Percentiles rank a stretch among this genome's conserved stretches.
These are phyloP conservation scores for Hydrophis major DNA, from an alignment of 2,797 vertebrate species.

Conservation along the genomic window DNA sequence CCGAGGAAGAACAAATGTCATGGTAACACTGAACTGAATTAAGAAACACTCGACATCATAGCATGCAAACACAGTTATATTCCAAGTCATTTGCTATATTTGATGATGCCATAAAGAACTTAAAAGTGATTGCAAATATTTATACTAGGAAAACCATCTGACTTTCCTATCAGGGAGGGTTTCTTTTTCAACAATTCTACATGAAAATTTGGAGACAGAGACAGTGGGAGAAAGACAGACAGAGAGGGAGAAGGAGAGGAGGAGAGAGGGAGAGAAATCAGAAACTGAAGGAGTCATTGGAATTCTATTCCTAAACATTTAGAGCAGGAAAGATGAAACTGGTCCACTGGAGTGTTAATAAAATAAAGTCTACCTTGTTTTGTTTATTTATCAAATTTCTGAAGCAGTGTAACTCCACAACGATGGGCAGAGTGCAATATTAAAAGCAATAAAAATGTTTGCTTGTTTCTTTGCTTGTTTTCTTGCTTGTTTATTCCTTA, in stretches of 20 bases:
- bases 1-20: slow-evolving; percentile 21
- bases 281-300: neutral
- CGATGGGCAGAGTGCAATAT: neutral
- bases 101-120: neutral
- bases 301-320: neutral
- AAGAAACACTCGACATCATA: neutral
- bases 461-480: neutral
- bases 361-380: neutral
- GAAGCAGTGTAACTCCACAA: neutral
- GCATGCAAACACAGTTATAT: neutral
- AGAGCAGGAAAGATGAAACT: neutral
- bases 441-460: neutral
- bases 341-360: neutral
- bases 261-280: neutral
- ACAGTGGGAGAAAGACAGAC: neutral
- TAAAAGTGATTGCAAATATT: neutral
- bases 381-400: neutral
- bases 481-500: neutral
- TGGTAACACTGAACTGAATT: slow-evolving; percentile 17
- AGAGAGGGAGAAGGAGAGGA: neutral
- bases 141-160: neutral
- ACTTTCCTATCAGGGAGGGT: neutral
- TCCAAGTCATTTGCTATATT: neutral
- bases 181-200: neutral
- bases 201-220: neutral